Conservation (phyloP, 2,888 invertebrate genomes). For the Euclidia mi region DNA sequence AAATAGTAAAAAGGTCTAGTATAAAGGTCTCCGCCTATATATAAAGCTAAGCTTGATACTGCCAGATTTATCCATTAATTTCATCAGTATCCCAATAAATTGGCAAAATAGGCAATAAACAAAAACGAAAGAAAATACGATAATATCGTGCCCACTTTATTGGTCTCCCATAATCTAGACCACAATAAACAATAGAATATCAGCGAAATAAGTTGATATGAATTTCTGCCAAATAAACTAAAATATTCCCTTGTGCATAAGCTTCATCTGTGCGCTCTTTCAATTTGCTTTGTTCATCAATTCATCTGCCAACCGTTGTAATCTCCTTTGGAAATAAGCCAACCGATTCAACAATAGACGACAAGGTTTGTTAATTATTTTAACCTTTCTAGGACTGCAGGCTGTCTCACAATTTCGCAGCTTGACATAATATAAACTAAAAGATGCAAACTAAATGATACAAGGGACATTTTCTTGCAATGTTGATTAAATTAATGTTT, state of each 20-base stretch:
- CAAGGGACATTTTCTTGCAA: no score
- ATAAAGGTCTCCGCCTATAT: no score
- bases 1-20: no score
- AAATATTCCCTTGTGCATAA: conserved; percentile 4
- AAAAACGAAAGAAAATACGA: no score
- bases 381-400: not conserved
- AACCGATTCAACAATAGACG: conserved; percentile 11
- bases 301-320: conserved; percentile 13
- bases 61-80: no score
- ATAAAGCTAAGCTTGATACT: no score
- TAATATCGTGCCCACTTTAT: no score
- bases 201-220: not conserved
- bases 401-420: not conserved
- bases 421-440: no score
- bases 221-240: conserved; percentile 11
- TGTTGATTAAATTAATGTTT: not conserved
- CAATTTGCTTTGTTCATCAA: conserved; percentile 14
- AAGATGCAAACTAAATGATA: no score
- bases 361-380: conserved; percentile 10
- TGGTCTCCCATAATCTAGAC: not conserved
- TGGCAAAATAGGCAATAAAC: no score
- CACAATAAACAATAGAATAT: not conserved
- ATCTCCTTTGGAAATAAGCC: conserved; percentile 18
- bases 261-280: conserved; percentile 6
- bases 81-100: no score